A percentile compares a stretch with the other conserved stretches of the same genome.
These are phyloP conservation scores for Sinodicranocentrus sp. DNA, from an alignment of 2,888 invertebrate species.

Conservation along the genomic window DNA sequence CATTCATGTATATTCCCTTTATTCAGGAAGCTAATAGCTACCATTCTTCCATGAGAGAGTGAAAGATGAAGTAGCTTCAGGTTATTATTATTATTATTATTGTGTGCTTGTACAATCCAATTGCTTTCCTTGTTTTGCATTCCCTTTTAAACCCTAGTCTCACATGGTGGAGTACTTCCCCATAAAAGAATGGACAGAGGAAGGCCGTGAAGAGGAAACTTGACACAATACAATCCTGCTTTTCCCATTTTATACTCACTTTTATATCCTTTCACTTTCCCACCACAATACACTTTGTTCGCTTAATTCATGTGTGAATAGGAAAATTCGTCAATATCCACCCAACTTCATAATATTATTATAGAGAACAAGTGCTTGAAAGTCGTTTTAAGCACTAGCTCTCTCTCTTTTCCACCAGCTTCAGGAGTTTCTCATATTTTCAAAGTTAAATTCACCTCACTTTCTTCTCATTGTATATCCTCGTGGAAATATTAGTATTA, in stretches of 20 bases:
- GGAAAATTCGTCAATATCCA: slow-evolving; percentile 14
- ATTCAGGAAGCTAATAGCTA: slow-evolving; percentile 5
- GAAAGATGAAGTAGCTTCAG: slow-evolving; percentile 47
- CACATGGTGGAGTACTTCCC: too few relatives aligned
- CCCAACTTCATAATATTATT: slow-evolving; percentile 15
- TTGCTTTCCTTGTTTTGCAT: slow-evolving; percentile 5
- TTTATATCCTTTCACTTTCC: background rate
- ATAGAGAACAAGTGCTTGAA: slow-evolving; percentile 14
- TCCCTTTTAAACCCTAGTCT: background rate
- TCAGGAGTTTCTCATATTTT: background rate
- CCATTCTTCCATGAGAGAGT: background rate
- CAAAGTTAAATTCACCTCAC: slow-evolving; percentile 10
- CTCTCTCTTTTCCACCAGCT: background rate
- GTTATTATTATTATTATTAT: slow-evolving; percentile 31
- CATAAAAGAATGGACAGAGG: too few relatives aligned
- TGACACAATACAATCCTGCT: slow-evolving; percentile 14
- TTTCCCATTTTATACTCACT: background rate
- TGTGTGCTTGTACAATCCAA: slow-evolving; percentile 23
- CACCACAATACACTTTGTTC: slow-evolving; percentile 7
- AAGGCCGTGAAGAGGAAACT: too few relatives aligned
- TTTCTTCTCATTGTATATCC: background rate
- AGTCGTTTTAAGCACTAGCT: slow-evolving; percentile 10
- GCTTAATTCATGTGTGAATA: slow-evolving; percentile 33
- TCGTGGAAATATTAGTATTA: background rate
- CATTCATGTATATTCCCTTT: too few relatives aligned